Base-by-base conservation (phyloP, 2,113 vertebrate species). In the Nycticebus coucang region DNA sequence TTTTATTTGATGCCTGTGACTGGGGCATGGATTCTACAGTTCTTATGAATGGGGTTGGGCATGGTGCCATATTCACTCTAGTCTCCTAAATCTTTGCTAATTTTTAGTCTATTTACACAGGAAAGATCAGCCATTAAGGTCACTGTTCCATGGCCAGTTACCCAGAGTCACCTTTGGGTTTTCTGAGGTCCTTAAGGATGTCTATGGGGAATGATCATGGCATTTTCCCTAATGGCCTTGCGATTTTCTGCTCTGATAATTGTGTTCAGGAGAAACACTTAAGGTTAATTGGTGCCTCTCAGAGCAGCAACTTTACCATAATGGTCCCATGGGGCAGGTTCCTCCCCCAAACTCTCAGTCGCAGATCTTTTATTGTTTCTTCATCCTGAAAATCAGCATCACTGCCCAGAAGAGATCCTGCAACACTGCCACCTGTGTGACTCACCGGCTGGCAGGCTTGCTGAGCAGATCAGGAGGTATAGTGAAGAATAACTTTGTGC, bases 381-480 rank as follows among this genome's bases (percentile, higher is more conserved):
- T 81, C 33, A 93, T 95, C 3, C 97, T 59, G 57, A 83, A 97
- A 98, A 99, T 98, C 98, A 99, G 99, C 2, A 45, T 98, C 30
- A 99, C 99, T 87, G 95, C 98, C 93, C 99, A 99, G 98, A 99
- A 99, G 98, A 98, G 99, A 96, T 98, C 98, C 7, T 99, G 99
- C 98, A 99, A 99, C 98, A 99, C 99, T 11, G 98, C 99, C 45
- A 99, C 99, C 68, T 99, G 99, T 2, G 99, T 99, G 75, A 99
- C 99, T 97, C 99, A 99, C 53, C 99, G 99, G 60, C 96, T 99
- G 98, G 99, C 99, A 6, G 99, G 99, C 96, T 99, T 99, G 97
- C 98, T 99, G 95, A 99, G 99, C 98, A 98, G 99, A 87, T 99
- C 99, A 6, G 99, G 99, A 77, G 99, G 99, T 22, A 98, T 99